A percentile compares a stretch with the other conserved stretches of the same genome.
These are phyloP conservation scores for Ophraella communa DNA, from an alignment of 2,888 invertebrate species.

Conservation along the genomic window DNA sequence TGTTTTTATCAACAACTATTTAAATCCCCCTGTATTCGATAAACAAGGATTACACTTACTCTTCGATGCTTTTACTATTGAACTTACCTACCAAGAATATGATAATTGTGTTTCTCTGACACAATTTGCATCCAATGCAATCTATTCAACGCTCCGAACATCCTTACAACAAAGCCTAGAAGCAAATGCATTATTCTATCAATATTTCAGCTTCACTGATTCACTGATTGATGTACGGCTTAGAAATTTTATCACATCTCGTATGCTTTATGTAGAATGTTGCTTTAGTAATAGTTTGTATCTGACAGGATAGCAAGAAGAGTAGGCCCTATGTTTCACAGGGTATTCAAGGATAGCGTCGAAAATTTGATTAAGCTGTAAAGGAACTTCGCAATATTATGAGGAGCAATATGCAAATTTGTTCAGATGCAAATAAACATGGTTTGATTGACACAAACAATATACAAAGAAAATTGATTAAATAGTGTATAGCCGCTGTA, in stretches of 20 bases:
- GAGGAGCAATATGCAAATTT: neutral
- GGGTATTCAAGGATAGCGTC: too few relatives aligned
- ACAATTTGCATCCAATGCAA: neutral
- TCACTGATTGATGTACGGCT: slow-evolving; percentile 1
- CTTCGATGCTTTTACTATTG: neutral
- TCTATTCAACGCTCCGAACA: neutral
- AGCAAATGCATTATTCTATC: neutral
- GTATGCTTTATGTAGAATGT: neutral
- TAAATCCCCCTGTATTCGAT: neutral
- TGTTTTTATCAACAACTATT: too few relatives aligned
- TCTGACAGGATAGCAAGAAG: neutral
- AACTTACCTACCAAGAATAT: neutral
- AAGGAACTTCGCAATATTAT: neutral
- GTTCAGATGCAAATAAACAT: neutral
- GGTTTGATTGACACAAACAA: neutral
- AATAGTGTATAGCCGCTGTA: too few relatives aligned
- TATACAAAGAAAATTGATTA: too few relatives aligned
- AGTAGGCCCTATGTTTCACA: neutral
- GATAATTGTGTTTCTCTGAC: neutral
- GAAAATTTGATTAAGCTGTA: neutral
- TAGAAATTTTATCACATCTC: neutral
- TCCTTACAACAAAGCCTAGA: neutral
- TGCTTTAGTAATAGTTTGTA: neutral
- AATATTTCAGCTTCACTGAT: neutral
- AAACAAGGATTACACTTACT: neutral